Evolutionary conservation across 2,113 vertebrate genomes (phyloP), one percentile per base, ranked within the genome.

Genomic region (Pica pica): DNA sequence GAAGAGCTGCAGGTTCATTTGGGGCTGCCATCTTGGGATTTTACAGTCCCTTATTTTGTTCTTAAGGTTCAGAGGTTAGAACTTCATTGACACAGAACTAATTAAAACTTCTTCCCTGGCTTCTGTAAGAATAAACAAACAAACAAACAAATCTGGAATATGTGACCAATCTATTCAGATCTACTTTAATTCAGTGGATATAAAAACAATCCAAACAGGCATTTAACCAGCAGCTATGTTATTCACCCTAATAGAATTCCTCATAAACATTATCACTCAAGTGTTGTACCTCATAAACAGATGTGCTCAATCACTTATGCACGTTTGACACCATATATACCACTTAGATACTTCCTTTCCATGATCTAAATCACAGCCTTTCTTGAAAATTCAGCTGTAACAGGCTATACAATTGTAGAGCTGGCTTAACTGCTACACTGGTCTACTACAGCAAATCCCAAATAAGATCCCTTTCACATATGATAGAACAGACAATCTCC

Each of bases 251-350:
- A 87, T 3, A 93, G 88, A 92, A 87, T 78, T 85, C 87, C 77
- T 92, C 80, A 93, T 90, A 92, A 94, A 85, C 56, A 90, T 92
- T 93, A 77, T 83, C 33, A 22, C 75, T 93, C 75, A 70, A 68
- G 75, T 91, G 87, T 44, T 93, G 71, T 91, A 93, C 76, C 90
- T 93, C 89, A 77, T 80, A 95, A 93, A 95, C 83, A 93, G 94
- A 96, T 49, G 50, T 90, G 33, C 57, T 77, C 67, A 63, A 77
- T 96, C 95, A 95, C 67, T 89, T 95, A 93, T 26, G 87, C 49
- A 60, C 1, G 3, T 91, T 67, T 78, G 70, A 97, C 94, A 91
- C 89, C 71, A 76, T 55, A 93, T 55, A 64, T 13, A 67, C 30
- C 50, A 65, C 93, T 94, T 53, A 76, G 92, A 87, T 82, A 96